Base-by-base conservation (phyloP, 30 jellyfish, hydroid and myxozoan species). In the Turritopsis rubra region DNA sequence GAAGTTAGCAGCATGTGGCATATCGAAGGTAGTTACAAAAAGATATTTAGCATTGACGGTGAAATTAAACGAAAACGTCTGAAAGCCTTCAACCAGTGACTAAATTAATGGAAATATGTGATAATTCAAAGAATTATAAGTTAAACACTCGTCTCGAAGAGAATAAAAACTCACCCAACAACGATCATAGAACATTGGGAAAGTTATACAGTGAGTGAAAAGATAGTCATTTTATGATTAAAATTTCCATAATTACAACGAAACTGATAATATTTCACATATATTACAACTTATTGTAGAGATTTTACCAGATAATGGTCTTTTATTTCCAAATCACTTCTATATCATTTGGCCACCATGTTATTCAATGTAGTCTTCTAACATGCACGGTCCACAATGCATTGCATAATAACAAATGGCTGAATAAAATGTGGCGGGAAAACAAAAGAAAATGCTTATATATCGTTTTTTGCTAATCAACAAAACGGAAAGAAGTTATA, bases 281-380 rank as follows among this genome's bases (percentile, higher is more conserved):
- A 0, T 41, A 3, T 13, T 41, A 41, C 13, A 41, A 41, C 60
- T 41, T 41, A 74, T 74, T 8, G 5, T 21, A 74, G 31, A 74
- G 85, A 78, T 25, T 21, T 78, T 78, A 78, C 85, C 85, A 78
- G 85, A 78, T 78, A 28, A 30, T 53, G 85, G 85, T 52, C 85
- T 23, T 68, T 23, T 75, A 21, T 75, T 75, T 75, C 27, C 66
- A 1, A 75, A 68, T 26, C 83, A 30, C 66, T 75, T 26, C 66
- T n/a, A 75, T 30, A 52, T 75, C 66, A 26, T 22, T 52, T 75
- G 25, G 83, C 65, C 75, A 75, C 83, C 83, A 75, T 75, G 83
- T 75, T 75, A n/a, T 75, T 29, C 26, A 21, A 21, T 28, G 28
- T 27, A 68, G 77, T 22, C 60, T 22, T 26, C 66, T n/a, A 75